Conservation (phyloP, 2,113 vertebrate genomes). For the Chunga burmeisteri region DNA sequence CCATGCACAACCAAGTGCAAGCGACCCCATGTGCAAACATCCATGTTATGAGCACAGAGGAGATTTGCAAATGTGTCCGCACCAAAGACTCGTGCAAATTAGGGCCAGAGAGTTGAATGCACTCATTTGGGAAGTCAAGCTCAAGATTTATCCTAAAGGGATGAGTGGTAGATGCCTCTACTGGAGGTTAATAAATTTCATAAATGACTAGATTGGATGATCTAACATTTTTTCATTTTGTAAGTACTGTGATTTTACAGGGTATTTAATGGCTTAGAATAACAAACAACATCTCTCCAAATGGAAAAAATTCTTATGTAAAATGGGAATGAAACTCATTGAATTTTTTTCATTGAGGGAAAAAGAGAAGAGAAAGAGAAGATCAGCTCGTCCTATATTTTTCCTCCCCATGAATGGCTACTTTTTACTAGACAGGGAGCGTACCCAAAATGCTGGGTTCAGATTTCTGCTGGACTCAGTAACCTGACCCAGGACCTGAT, state of each 20-base stretch:
- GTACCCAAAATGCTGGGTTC: neutral
- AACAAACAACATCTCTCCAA: neutral
- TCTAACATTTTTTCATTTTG: neutral
- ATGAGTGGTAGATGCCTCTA: neutral
- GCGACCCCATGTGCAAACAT: neutral
- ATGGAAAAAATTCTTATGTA: neutral
- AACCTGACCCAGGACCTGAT: neutral
- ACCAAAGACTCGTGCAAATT: neutral
- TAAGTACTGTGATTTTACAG: neutral
- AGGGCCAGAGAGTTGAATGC: neutral
- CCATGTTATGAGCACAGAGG: neutral
- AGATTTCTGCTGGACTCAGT: neutral
- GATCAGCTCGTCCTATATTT: neutral
- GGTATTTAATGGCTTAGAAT: neutral
- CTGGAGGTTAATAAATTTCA: neutral
- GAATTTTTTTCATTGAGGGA: neutral
- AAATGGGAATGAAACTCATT: neutral
- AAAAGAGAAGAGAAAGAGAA: neutral
- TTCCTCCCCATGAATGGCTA: neutral
- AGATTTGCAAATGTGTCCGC: neutral
- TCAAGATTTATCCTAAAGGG: neutral
- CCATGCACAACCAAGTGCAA: neutral
- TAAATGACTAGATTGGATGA: neutral
- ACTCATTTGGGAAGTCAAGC: neutral
- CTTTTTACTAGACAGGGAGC: neutral